Base-by-base conservation (phyloP, 2,113 vertebrate genomes). In the Dipodomys spectabilis region DNA sequence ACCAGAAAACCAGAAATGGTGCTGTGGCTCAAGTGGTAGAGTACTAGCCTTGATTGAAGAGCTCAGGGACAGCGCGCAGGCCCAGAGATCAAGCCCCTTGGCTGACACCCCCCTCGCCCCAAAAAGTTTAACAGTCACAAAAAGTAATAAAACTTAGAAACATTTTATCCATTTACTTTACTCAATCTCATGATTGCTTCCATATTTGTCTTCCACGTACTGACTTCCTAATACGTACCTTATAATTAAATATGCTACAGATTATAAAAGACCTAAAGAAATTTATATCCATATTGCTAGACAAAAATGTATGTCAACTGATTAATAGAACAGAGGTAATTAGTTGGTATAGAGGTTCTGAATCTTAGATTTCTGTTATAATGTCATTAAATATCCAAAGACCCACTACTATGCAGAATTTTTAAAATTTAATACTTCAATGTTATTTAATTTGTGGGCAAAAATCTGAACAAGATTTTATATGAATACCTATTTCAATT, bases 161-260 rank as follows among this genome's bases (percentile, higher is more conserved):
- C 28, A 67, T 92, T 88, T 85, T 13, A 90, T 30, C 62, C 2
- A 60, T 82, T 79, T 91, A 72, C 15, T 95, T 91, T 82, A 71
- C 77, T 67, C 92, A 71, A 72, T 77, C n/a, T 90, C 39, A 79
- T 82, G 28, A 73, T n/a, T 92, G 16, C 83, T 88, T 94, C 64
- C 18, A 75, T 72, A 90, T 13, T 49, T n/a, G 2, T 87, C 8
- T 20, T 68, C 69, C 27, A 74, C 60, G 57, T 79, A 91, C 28
- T 94, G 39, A 80, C 20, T 71, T 39, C 27, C 35, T 85, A 7
- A 11, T 77, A 88, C 44, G 67, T 75, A 19, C 13, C 35, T 81
- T 68, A 35, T 45, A 53, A 79, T n/a, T 86, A 94, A 27, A 62
- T 18, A 83, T 86, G 62, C 60, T 83, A 9, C 6, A 89, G 30